Conservation (phyloP, 2,797 vertebrate genomes). For the Molothrus aeneus region DNA sequence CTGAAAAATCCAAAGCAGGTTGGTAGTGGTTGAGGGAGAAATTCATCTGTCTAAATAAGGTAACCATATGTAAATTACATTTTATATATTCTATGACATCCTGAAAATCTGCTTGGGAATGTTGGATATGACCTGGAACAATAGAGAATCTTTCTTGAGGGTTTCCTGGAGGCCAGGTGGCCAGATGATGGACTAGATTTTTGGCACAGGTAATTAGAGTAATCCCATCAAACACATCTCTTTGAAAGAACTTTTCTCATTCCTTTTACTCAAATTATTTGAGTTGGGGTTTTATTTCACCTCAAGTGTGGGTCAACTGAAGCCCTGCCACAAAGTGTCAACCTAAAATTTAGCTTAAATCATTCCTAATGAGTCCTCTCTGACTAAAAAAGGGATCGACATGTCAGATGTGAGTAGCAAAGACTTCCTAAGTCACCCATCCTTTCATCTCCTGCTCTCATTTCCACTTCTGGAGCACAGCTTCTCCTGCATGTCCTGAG, state of each 20-base stretch:
- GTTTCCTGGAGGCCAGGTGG: neutral
- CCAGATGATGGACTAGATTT: neutral
- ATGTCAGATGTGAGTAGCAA: neutral
- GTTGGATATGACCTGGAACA: neutral
- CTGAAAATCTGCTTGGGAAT: neutral
- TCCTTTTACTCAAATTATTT: neutral
- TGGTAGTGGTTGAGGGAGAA: neutral
- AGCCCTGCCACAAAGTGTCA: neutral
- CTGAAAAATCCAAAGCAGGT: neutral
- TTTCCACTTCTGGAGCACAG: neutral
- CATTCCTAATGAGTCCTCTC: neutral
- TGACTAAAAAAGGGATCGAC: neutral
- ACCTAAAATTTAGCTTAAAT: neutral
- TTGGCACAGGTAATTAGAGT: neutral
- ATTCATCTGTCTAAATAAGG: neutral
- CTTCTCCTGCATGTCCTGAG: neutral
- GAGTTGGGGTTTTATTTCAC: neutral
- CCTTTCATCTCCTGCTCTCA: neutral
- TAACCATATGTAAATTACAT: neutral
- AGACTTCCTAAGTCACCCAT: neutral
- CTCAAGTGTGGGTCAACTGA: neutral
- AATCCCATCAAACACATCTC: neutral
- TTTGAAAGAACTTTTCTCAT: neutral
- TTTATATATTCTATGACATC: neutral
- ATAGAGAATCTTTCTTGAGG: rapidly evolving